Percentiles rank a stretch among this genome's conserved stretches.
These are phyloP conservation scores for Cotesia chilonis DNA, from an alignment of 1,140 invertebrate genomes.

Conservation along the genomic window DNA sequence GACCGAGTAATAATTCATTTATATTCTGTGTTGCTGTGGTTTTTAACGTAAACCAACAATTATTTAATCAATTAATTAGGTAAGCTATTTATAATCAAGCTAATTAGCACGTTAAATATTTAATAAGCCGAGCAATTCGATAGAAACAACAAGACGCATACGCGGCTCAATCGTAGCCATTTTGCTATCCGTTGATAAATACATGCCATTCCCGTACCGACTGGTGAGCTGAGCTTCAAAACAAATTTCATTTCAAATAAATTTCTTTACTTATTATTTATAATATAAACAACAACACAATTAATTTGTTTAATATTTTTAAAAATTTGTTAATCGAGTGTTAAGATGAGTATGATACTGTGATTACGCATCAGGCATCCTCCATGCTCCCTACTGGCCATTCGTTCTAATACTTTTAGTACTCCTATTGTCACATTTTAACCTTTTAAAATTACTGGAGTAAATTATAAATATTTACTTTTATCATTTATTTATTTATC, in stretches of 20 bases:
- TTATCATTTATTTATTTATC: not conserved
- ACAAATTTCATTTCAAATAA: slow-evolving; percentile 42
- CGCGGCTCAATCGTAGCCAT: slow-evolving; percentile 54
- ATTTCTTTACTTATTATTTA: slow-evolving; percentile 22
- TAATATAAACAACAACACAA: not conserved
- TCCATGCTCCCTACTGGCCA: slow-evolving; percentile 33
- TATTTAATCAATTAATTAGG: not conserved
- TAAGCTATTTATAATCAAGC: not conserved
- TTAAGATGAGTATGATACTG: not conserved
- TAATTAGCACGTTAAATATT: slow-evolving; percentile 31
- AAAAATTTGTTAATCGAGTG: not conserved
- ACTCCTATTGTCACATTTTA: slow-evolving; percentile 11
- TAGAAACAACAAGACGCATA: not conserved
- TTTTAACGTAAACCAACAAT: not conserved
- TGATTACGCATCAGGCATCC: slow-evolving; percentile 19
- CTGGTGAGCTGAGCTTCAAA: slow-evolving; percentile 50
- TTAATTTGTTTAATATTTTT: slow-evolving; percentile 6
- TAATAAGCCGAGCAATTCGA: not conserved
- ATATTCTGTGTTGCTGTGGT: slow-evolving; percentile 27
- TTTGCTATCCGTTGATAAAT: slow-evolving; percentile 68
- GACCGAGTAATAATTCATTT: slow-evolving; percentile 56
- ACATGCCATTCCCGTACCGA: slow-evolving; percentile 63
- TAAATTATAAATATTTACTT: not conserved
- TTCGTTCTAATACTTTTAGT: slow-evolving; percentile 25
- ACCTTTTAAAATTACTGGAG: slow-evolving; percentile 2